Conservation (phyloP, 2,888 invertebrate species). For the Atethmia centrago region DNA sequence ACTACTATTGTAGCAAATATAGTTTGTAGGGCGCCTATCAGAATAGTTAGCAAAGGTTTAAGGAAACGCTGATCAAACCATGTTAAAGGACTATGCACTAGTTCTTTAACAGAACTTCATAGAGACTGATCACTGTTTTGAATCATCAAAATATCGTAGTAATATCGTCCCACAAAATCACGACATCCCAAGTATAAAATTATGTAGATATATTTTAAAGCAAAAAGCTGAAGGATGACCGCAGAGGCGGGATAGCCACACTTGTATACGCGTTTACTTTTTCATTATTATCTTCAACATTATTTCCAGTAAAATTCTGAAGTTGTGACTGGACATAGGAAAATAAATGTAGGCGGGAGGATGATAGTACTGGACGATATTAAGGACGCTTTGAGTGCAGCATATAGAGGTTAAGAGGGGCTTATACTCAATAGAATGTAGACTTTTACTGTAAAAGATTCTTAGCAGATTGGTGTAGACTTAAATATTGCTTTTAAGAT, state of each 20-base stretch:
- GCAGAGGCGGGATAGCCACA: background rate
- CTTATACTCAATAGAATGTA: slow-evolving; percentile 29
- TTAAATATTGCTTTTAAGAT: slow-evolving; percentile 14
- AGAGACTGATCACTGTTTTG: background rate
- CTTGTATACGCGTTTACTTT: slow-evolving; percentile 3
- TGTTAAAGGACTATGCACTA: too few relatives aligned
- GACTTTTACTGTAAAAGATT: slow-evolving; percentile 40
- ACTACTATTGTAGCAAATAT: background rate
- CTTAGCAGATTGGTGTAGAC: slow-evolving; percentile 19
- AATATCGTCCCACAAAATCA: slow-evolving; percentile 21
- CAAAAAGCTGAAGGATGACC: slow-evolving; percentile 49
- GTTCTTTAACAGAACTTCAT: background rate
- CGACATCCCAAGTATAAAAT: slow-evolving; percentile 27
- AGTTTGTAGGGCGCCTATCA: too few relatives aligned
- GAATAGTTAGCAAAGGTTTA: too few relatives aligned
- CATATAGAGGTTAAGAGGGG: slow-evolving; percentile 28
- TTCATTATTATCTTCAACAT: background rate
- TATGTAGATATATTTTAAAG: slow-evolving; percentile 46
- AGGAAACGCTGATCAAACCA: background rate
- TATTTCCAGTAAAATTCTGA: slow-evolving; percentile 1
- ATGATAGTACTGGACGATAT: slow-evolving; percentile 20
- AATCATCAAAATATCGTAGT: slow-evolving; percentile 9
- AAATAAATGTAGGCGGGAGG: background rate
- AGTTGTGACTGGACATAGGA: background rate
- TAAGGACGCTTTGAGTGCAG: slow-evolving; percentile 31